phyloP scores from a whole-genome alignment of 2,888 invertebrate species.

The Diadromus collaris region DNA sequence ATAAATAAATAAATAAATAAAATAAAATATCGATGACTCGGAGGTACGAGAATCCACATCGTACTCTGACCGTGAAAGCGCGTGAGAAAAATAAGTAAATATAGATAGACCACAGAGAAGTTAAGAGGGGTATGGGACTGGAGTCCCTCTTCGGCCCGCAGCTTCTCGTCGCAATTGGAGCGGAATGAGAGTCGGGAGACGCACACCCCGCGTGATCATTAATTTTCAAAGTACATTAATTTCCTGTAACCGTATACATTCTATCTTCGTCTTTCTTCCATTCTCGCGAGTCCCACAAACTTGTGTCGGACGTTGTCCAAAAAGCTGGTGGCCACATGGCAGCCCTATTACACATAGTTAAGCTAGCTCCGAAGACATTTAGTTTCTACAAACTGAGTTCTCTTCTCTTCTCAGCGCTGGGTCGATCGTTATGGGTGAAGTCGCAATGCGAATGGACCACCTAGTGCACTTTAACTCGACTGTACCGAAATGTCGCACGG shows the following conservation, averaged over 20 bases:
- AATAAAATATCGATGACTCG: conserved; percentile 7
- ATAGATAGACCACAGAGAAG: conserved; percentile 45
- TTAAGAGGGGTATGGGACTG: conserved; percentile 40
- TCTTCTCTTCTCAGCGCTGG: conserved; percentile 9
- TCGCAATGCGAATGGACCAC: conserved; percentile 49
- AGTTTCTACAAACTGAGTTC: not conserved
- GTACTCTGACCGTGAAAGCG: conserved; percentile 40
- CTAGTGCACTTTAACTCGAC: conserved; percentile 13
- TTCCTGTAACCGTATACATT: conserved; percentile 69
- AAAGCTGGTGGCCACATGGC: conserved; percentile 78
- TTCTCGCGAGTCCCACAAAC: conserved; percentile 36
- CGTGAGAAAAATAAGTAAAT: conserved; percentile 47
- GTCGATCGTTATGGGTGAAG: conserved; percentile 36
- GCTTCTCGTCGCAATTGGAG: conserved; percentile 59
- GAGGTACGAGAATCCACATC: conserved; percentile 6
- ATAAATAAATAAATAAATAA: not conserved
- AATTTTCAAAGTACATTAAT: conserved; percentile 78
- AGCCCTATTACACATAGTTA: conserved; percentile 67
- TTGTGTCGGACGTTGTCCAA: conserved; percentile 58
- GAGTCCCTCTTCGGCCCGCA: conserved; percentile 22
- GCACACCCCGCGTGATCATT: conserved; percentile 69
- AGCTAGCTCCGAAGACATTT: conserved; percentile 62
- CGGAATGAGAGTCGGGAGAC: conserved; percentile 56
- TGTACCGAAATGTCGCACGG: conserved; percentile 6
- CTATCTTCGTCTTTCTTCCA: conserved; percentile 23